Evolutionary conservation across 2,797 vertebrate species (phyloP), one percentile per base, ranked within the genome.

Genomic region (Sardinella longiceps): DNA sequence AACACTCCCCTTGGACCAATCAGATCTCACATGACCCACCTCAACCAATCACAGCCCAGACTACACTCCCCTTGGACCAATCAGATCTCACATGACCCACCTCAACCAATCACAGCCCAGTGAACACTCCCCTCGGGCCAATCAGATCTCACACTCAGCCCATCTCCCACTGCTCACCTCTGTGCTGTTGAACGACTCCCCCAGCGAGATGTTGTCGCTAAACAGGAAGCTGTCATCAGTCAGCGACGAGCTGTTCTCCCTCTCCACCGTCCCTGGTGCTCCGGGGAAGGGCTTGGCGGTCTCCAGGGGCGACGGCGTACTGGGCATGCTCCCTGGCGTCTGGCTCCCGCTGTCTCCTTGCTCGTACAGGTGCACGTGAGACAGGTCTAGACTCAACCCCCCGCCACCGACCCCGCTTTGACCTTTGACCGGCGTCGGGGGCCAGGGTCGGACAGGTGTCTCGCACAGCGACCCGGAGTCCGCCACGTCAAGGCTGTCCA

Each of bases 251-350:
- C 89, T 85, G 20, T 90, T 84, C 1, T 98, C 97, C 84, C 91
- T 95, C 33, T 97, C 96, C 23, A 90, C 56, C 33, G 15, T 14
- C 28, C 28, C 89, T 0, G 92, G 90, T 74, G 43, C 80, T 0
- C 95, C 92, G 0, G 94, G 95, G 89, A 99, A 99, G 0, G 95
- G 93, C 74, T 97, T 99, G 0, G 94, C 89, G 6, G 89, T 93
- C 82, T 99, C 98, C 80, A 97, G 6, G 0, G 98, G 98, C 0
- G 98, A 99, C 0, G 98, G 98, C 0, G 98, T 99, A 90, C 98
- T 99, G 86, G 96, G 94, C 90, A 95, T 89, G 90, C 98, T 99
- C 0, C 96, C 98, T 0, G 96, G 96, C 7, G 96, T 96, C 84
- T 96, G 98, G 92, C 94, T 97, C 82, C 94, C 96, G 50, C 87